Percentiles rank a stretch among this genome's conserved stretches.
phyloP scores from a whole-genome alignment of 2,888 invertebrate genomes.

The Caenorhabditis afra region DNA sequence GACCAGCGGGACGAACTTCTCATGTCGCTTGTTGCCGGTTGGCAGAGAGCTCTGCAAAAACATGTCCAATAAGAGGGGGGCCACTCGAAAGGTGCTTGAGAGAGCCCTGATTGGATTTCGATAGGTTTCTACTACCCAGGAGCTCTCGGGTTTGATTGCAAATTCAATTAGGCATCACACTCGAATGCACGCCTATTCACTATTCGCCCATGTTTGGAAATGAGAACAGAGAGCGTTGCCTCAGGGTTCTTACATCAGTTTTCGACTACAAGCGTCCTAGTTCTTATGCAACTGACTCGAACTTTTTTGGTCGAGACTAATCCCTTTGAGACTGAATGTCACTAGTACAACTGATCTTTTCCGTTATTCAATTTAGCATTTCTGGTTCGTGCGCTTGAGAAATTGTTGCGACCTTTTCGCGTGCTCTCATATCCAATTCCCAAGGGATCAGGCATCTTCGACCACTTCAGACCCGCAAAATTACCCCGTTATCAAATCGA shows the following conservation, averaged over 20 bases:
- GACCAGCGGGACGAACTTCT: slow-evolving; percentile 79
- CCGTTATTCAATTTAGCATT: slow-evolving; percentile 16
- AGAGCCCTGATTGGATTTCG: slow-evolving; percentile 42
- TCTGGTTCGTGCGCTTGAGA: neutral
- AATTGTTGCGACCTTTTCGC: slow-evolving; percentile 18
- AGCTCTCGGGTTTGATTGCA: slow-evolving; percentile 10
- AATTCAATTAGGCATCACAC: slow-evolving; percentile 24
- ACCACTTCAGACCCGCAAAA: neutral
- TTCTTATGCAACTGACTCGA: neutral
- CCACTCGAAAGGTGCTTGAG: slow-evolving; percentile 44
- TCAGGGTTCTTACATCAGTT: too few relatives aligned
- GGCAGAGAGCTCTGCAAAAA: slow-evolving; percentile 47
- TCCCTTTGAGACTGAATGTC: slow-evolving; percentile 4
- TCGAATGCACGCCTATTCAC: neutral
- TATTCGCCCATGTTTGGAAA: neutral
- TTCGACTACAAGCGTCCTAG: too few relatives aligned
- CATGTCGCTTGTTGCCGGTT: slow-evolving; percentile 65
- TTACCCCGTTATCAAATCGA: slow-evolving; percentile 33
- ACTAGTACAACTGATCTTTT: slow-evolving; percentile 26
- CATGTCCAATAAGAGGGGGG: slow-evolving; percentile 8
- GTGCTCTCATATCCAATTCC: slow-evolving; percentile 12
- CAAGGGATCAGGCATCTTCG: slow-evolving; percentile 7
- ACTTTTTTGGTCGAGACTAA: slow-evolving; percentile 1
- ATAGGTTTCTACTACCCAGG: slow-evolving; percentile 17
- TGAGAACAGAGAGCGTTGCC: too few relatives aligned